Percentiles rank a stretch among this genome's conserved stretches.
Conservation (phyloP, 30 jellyfish, hydroid and myxozoan genomes). For the Pelagia noctiluca region DNA sequence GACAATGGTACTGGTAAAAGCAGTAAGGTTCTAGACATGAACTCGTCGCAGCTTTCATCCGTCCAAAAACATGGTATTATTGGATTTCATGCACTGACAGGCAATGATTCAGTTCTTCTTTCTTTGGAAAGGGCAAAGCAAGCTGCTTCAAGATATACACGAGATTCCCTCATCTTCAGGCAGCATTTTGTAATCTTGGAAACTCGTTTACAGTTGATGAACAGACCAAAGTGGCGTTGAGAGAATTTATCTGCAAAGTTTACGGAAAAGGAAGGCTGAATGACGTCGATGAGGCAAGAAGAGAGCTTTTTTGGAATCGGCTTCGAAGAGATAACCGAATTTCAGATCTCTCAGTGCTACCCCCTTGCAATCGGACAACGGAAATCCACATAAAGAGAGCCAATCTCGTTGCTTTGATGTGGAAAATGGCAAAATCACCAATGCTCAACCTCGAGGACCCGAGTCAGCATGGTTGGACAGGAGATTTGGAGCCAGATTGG, state of each 20-base stretch:
- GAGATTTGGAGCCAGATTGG: conserved; percentile 17
- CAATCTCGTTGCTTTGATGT: conserved; percentile 39
- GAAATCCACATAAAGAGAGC: conserved; percentile 55
- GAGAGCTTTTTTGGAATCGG: conserved; percentile 23
- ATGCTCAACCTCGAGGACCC: conserved; percentile 38
- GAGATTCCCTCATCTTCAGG: background rate
- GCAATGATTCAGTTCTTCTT: conserved; percentile 40
- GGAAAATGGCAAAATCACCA: conserved; percentile 34
- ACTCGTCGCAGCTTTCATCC: conserved; percentile 33
- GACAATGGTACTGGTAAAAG: conserved; percentile 41
- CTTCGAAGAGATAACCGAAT: conserved; percentile 25
- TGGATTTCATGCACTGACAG: conserved; percentile 47
- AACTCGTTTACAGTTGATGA: conserved; percentile 14
- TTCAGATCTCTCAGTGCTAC: conserved; percentile 55
- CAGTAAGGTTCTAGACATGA: conserved; percentile 35
- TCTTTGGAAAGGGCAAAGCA: conserved; percentile 45
- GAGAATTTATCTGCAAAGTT: conserved; percentile 6
- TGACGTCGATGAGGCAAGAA: conserved; percentile 28
- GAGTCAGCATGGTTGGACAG: conserved; percentile 37
- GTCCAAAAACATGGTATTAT: conserved; percentile 14
- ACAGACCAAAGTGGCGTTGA: conserved; percentile 16
- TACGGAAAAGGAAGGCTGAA: conserved; percentile 43
- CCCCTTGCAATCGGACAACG: conserved; percentile 35
- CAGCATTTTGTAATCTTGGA: conserved; percentile 29
- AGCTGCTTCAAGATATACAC: conserved; percentile 15